Evolutionary conservation across 2,888 invertebrate genomes (phyloP).

Genomic region (Halictus ligatus): DNA sequence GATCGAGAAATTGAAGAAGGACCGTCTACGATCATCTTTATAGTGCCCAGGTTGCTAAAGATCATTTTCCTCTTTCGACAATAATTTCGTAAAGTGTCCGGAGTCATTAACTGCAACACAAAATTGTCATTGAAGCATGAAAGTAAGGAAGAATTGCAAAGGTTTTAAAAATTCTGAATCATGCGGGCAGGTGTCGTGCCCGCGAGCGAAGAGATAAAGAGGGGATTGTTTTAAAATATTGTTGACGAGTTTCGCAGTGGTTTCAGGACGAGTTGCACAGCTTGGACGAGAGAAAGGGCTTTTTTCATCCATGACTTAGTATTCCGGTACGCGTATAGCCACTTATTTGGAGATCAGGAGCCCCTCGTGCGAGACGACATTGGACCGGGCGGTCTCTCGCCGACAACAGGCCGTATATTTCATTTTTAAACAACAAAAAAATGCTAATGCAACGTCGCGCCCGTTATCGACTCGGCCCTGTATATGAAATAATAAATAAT

Average conservation of each 20-base stretch:
- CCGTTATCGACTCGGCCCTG: slow-evolving; percentile 77
- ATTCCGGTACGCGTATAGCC: slow-evolving; percentile 82
- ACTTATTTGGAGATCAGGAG: slow-evolving; percentile 84
- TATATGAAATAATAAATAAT: slow-evolving; percentile 82
- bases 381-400: slow-evolving; percentile 74
- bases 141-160: not conserved
- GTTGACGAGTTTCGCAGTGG: slow-evolving; percentile 14
- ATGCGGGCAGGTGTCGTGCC: not conserved
- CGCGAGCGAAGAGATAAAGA: not conserved
- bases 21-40: too few relatives aligned
- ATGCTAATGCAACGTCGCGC: slow-evolving; percentile 82
- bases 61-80: too few relatives aligned
- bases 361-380: slow-evolving; percentile 73
- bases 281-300: slow-evolving; percentile 37
- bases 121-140: too few relatives aligned
- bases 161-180: not conserved
- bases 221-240: not conserved
- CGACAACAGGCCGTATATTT: slow-evolving; percentile 81
- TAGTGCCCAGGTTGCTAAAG: too few relatives aligned
- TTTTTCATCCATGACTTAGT: slow-evolving; percentile 76
- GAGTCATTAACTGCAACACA: too few relatives aligned
- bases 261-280: slow-evolving; percentile 10
- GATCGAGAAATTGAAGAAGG: too few relatives aligned
- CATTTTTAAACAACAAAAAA: slow-evolving; percentile 85
- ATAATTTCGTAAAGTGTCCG: too few relatives aligned